Evolutionary conservation across 2,797 vertebrate genomes (phyloP), one percentile per base, ranked within the genome.

Genomic region (Squalus acanthias): DNA sequence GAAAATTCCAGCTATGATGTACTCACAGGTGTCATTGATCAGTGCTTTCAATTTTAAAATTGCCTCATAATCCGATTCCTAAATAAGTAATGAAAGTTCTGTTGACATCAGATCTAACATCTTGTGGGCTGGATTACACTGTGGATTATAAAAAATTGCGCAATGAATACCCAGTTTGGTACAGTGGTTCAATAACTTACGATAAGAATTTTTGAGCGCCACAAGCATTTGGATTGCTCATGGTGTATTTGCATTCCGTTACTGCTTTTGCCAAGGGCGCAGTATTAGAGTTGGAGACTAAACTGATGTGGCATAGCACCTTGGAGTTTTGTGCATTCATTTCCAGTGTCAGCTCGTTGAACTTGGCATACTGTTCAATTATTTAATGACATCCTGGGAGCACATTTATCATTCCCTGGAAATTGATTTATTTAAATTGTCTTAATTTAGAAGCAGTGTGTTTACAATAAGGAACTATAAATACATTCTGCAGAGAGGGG

Each of bases 381-480:
- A 95, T 76, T 76, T 95, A 95, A 76, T 76, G 94, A 74, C 69
- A 95, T 76, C 94, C 94, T 76, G 94, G 69, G 53, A 74, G 94
- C 70, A 72, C 70, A 95, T 93, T 93, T 93, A 93, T 57, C 46
- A 76, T 95, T 57, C 94, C 50, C 70, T 95, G 94, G 94, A 76
- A 95, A 95, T 60, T 95, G 94, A 95, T 95, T 76, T 74, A 95
- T 95, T 95, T 95, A 95, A 95, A 95, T 95, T 74, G 70, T 76
- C 94, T 95, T 95, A 74, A 95, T 95, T 95, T 95, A 57, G 94
- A 95, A 95, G 94, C 50, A 76, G 70, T 60, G 70, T 95, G 50
- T 95, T 95, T 95, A 95, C 70, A 95, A 20, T 46, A 72, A 95
- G 33, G 50, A 76, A 60, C 72, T 76, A 74, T 95, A 95, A 95